phyloP scores from a whole-genome alignment of 1,140 invertebrate species.

The Camponotus pennsylvanicus region DNA sequence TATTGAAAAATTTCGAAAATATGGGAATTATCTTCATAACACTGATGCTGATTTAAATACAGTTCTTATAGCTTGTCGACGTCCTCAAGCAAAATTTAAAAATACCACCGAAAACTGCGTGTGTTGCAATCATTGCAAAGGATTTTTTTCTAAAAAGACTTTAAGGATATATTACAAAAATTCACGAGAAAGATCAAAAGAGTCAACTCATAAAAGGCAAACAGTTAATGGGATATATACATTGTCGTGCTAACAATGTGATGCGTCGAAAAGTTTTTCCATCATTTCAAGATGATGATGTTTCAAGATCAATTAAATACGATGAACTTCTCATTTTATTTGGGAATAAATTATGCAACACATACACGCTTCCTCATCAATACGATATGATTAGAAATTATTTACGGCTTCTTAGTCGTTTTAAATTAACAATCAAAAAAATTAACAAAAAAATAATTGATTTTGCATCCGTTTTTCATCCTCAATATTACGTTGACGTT shows the following conservation, averaged over 20 bases:
- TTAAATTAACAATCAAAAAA: conserved; percentile 16
- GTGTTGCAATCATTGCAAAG: conserved; percentile 11
- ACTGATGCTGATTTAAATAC: conserved; percentile 21
- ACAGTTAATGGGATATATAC: conserved; percentile 21
- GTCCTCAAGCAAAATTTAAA: conserved; percentile 10
- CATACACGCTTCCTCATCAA: conserved; percentile 15
- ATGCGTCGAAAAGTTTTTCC: conserved; percentile 27
- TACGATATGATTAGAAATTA: conserved; percentile 33
- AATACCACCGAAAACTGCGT: background rate
- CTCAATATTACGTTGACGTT: conserved; percentile 10
- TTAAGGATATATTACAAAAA: conserved; percentile 6
- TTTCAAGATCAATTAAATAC: conserved; percentile 32
- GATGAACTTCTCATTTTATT: conserved; percentile 34
- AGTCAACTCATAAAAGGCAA: conserved; percentile 5
- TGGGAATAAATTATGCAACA: conserved; percentile 32
- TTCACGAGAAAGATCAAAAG: background rate
- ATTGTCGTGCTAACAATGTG: background rate
- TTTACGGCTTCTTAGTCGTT: conserved; percentile 5
- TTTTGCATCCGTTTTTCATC: conserved; percentile 16
- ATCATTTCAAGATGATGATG: conserved; percentile 2
- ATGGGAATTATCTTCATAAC: conserved; percentile 20
- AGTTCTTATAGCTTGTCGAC: conserved; percentile 14
- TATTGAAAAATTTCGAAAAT: conserved; percentile 36
- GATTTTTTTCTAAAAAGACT: conserved; percentile 26
- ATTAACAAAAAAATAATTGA: conserved; percentile 13